phyloP scores from a whole-genome alignment of 2,888 invertebrate species.

The Masnerella sp. region DNA sequence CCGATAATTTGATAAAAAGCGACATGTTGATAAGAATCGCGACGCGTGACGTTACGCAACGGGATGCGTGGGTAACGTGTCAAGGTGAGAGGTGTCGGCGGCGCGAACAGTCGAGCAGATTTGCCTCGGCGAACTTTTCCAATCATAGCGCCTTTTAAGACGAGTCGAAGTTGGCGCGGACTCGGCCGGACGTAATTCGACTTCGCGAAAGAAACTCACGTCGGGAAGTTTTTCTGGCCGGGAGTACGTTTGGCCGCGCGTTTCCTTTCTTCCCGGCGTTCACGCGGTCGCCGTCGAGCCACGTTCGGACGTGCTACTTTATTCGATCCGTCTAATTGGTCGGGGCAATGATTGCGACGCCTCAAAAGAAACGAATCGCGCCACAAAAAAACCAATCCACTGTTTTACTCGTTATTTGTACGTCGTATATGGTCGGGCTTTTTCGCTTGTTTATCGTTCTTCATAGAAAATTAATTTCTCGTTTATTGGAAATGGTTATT shows the following conservation, averaged over 20 bases:
- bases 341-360: slow-evolving; percentile 12
- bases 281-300: slow-evolving; percentile 22
- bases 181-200: slow-evolving; percentile 68
- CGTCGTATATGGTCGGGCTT: too few species aligned
- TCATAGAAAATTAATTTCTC: too few species aligned
- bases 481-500: too few species aligned
- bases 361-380: slow-evolving; percentile 15
- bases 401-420: background rate
- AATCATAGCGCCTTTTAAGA: slow-evolving; percentile 67
- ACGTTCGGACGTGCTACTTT: slow-evolving; percentile 35
- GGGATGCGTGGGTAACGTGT: slow-evolving; percentile 55
- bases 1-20: too few species aligned
- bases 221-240: slow-evolving; percentile 60
- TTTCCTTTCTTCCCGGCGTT: slow-evolving; percentile 51
- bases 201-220: slow-evolving; percentile 65
- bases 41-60: slow-evolving; percentile 42
- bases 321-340: slow-evolving; percentile 52
- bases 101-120: slow-evolving; percentile 55
- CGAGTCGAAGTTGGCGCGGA: slow-evolving; percentile 43
- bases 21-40: slow-evolving; percentile 4
- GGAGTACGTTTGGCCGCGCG: slow-evolving; percentile 34
- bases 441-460: too few species aligned
- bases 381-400: background rate
- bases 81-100: slow-evolving; percentile 51
- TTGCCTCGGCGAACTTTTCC: slow-evolving; percentile 68